A percentile compares a stretch with the other conserved stretches of the same genome.
Conservation (phyloP, 1,140 invertebrate species). For the Megalopta genalis region DNA sequence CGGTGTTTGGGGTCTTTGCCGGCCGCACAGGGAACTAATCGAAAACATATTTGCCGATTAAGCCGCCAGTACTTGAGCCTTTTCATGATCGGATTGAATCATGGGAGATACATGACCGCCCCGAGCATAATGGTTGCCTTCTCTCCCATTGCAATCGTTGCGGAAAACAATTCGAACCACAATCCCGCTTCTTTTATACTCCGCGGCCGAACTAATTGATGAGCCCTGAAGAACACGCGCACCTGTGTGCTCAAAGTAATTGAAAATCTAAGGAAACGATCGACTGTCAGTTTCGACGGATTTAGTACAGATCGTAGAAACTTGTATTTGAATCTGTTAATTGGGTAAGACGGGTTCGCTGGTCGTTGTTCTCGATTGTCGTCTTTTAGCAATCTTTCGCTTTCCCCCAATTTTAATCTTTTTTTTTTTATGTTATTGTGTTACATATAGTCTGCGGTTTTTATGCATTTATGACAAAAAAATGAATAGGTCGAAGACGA, state of each 20-base stretch:
- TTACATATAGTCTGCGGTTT: too few species aligned
- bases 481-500: too few species aligned
- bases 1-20: constrained; percentile 35
- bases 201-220: background rate
- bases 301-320: too few species aligned
- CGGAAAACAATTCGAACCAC: constrained; percentile 11
- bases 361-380: too few species aligned
- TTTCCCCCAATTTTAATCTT: too few species aligned
- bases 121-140: background rate
- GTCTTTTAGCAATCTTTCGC: too few species aligned
- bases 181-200: background rate
- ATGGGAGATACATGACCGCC: constrained; percentile 17
- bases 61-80: constrained; percentile 24
- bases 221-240: background rate
- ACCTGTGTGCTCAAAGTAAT: background rate
- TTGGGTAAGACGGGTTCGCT: too few species aligned
- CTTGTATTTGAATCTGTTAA: too few species aligned
- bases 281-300: background rate
- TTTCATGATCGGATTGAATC: constrained; percentile 47
- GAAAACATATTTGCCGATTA: constrained; percentile 54
- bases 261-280: background rate
- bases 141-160: constrained; percentile 12
- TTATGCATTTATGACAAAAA: too few species aligned
- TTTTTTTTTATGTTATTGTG: too few species aligned
- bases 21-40: constrained; percentile 31